These are phyloP conservation scores for Leptinotarsa peninsularis DNA, from an alignment of 2,888 invertebrate species.

Conservation along the genomic window DNA sequence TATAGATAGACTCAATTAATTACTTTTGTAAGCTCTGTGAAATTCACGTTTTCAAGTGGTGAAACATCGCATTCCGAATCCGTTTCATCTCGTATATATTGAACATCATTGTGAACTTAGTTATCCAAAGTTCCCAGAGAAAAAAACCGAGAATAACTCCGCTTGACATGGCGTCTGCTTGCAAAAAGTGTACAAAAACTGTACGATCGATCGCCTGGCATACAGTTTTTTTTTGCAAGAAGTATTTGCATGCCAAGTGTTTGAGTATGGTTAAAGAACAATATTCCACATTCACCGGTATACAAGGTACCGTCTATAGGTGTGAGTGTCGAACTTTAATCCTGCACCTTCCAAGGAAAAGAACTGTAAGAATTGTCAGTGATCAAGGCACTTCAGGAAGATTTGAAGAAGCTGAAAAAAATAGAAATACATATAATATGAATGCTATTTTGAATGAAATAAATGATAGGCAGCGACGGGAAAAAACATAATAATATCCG, in stretches of 20 bases:
- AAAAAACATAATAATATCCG: constrained; percentile 9
- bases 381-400: constrained; percentile 17
- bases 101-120: too few relatives aligned
- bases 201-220: not conserved
- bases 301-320: constrained; percentile 9
- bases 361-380: constrained; percentile 8
- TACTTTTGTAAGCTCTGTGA: too few relatives aligned
- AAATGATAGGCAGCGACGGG: constrained; percentile 16
- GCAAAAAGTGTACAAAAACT: constrained; percentile 21
- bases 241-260: constrained; percentile 13
- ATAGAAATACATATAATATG: not conserved
- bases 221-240: constrained; percentile 14
- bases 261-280: constrained; percentile 6
- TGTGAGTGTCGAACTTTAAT: not conserved
- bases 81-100: too few relatives aligned
- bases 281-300: constrained; percentile 8
- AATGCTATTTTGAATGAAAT: constrained; percentile 7
- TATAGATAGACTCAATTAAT: too few relatives aligned
- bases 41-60: too few relatives aligned
- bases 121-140: too few relatives aligned
- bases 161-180: constrained; percentile 7
- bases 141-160: too few relatives aligned
- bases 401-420: constrained; percentile 14
- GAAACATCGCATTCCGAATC: too few relatives aligned
- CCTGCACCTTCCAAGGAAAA: not conserved